Conservation (phyloP, 2,888 invertebrate species). For the Hemithea aestivaria region DNA sequence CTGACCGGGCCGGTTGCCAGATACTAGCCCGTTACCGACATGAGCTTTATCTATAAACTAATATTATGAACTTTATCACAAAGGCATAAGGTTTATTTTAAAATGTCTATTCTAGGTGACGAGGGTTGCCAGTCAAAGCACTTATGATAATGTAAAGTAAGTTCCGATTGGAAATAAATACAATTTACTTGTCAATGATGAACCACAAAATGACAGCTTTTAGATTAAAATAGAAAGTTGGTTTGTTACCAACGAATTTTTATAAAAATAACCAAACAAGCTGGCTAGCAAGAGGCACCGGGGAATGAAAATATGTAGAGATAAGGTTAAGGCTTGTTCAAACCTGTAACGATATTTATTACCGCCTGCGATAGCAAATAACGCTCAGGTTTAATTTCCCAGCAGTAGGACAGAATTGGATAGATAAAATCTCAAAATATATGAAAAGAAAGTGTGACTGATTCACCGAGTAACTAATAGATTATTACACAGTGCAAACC, state of each 20-base stretch:
- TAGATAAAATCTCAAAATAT: too few relatives aligned
- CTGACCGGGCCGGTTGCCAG: constrained; percentile 26
- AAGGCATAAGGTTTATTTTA: constrained; percentile 9
- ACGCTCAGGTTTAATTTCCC: too few relatives aligned
- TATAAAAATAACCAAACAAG: too few relatives aligned
- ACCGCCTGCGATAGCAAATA: too few relatives aligned
- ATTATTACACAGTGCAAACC: too few relatives aligned
- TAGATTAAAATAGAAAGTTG: constrained; percentile 5
- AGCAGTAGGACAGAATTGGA: too few relatives aligned
- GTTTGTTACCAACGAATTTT: not conserved
- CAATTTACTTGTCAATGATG: constrained; percentile 12
- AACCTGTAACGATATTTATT: too few relatives aligned
- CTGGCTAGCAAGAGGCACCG: too few relatives aligned
- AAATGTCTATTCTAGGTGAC: not conserved
- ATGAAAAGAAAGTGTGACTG: too few relatives aligned
- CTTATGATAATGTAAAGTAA: constrained; percentile 12
- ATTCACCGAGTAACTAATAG: too few relatives aligned
- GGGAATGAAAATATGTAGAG: too few relatives aligned
- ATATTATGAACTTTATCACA: constrained; percentile 7
- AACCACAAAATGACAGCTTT: constrained; percentile 5
- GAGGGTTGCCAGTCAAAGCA: constrained; percentile 29
- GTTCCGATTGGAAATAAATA: constrained; percentile 8
- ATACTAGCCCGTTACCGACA: constrained; percentile 18
- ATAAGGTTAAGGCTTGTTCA: too few relatives aligned
- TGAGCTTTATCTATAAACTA: constrained; percentile 20